Evolutionary conservation across 2,797 vertebrate species (phyloP).

Genomic region (Aphelocoma californica): DNA sequence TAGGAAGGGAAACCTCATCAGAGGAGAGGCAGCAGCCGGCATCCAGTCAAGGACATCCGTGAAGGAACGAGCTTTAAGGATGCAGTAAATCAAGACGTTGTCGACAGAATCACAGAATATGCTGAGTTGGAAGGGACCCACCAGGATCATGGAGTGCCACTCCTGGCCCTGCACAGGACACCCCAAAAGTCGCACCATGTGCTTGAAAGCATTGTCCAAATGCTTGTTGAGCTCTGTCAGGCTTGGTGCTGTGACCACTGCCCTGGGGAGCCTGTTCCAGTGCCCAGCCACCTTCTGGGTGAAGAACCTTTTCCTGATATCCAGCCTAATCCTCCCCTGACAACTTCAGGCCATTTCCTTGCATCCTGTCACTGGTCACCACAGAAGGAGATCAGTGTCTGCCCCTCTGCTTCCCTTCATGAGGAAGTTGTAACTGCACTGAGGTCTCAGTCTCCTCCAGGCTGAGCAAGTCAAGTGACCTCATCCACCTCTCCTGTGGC

Average conservation of each 20-base stretch:
- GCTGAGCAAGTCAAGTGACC: not conserved
- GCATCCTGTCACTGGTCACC: not conserved
- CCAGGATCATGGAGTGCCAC: too few relatives aligned
- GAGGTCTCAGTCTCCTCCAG: not conserved
- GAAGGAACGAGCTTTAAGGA: not conserved
- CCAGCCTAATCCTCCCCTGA: not conserved
- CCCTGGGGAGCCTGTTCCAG: not conserved
- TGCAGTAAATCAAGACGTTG: not conserved
- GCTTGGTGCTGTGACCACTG: not conserved
- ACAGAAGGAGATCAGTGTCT: not conserved
- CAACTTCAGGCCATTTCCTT: fast-evolving
- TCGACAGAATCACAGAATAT: not conserved
- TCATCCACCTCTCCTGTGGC: not conserved
- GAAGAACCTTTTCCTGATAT: fast-evolving
- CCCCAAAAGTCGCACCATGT: fast-evolving
- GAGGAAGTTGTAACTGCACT: not conserved
- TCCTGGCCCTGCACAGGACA: not conserved
- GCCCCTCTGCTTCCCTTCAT: not conserved
- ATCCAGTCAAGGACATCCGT: not conserved
- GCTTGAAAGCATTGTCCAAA: not conserved
- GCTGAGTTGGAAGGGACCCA: not conserved
- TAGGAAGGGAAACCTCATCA: not conserved
- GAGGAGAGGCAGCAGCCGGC: too few relatives aligned
- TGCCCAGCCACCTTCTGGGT: fast-evolving
- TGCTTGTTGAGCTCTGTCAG: fast-evolving